These are phyloP conservation scores for Pluvialis apricaria DNA, from an alignment of 2,113 vertebrate genomes.

Conservation along the genomic window DNA sequence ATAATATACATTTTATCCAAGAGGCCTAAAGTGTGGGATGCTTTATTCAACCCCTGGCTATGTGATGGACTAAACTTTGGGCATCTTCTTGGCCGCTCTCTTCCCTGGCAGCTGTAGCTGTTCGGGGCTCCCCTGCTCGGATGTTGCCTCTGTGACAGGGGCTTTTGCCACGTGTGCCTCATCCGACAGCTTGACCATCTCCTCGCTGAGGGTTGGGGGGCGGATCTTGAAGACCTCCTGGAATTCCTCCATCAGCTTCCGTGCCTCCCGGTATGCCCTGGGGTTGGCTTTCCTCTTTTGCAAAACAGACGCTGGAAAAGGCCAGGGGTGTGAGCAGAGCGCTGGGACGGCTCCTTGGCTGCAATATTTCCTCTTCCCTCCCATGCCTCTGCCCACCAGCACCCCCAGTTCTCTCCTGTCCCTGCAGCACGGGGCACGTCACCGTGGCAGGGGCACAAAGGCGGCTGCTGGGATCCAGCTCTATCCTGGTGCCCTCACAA, in stretches of 20 bases:
- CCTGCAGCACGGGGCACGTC: fast-evolving
- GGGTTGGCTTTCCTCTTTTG: background rate
- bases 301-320: background rate
- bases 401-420: fast-evolving
- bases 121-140: background rate
- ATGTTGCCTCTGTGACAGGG: background rate
- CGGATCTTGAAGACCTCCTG: conserved; percentile 6
- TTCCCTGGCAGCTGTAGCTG: background rate
- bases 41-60: background rate
- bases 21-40: background rate
- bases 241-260: conserved; percentile 55
- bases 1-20: background rate
- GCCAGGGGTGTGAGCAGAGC: background rate
- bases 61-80: too few species aligned
- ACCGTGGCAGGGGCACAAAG: background rate
- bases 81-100: background rate
- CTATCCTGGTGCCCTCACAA: fast-evolving
- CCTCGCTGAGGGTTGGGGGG: background rate
- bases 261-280: conserved; percentile 46
- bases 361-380: background rate
- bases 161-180: background rate
- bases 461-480: background rate
- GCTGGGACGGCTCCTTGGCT: background rate
- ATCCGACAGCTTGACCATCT: fast-evolving
- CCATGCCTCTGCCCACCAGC: background rate